phyloP scores from a whole-genome alignment of 2,113 vertebrate species.

The Ceyx margarethae region DNA sequence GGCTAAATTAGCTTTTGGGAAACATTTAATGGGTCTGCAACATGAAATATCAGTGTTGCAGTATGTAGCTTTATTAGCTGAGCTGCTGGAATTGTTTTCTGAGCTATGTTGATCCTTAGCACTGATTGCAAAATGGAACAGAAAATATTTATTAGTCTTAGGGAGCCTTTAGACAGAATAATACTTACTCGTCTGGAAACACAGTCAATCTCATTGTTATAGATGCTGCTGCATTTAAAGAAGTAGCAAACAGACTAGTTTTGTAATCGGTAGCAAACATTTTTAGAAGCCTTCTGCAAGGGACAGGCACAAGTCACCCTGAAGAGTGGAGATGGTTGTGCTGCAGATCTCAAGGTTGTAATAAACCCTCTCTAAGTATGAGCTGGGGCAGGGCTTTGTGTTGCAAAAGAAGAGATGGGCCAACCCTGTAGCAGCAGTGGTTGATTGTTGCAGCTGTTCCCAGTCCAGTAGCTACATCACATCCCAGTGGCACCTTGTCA shows the following conservation, averaged over 20 bases:
- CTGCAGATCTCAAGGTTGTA: rapidly evolving
- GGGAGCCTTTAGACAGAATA: background rate
- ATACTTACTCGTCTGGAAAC: background rate
- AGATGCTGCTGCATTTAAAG: background rate
- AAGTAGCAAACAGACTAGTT: background rate
- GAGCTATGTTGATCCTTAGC: background rate
- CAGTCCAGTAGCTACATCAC: background rate
- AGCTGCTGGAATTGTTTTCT: constrained; percentile 29
- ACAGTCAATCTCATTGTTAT: background rate
- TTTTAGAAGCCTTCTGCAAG: background rate
- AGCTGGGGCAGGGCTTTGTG: background rate
- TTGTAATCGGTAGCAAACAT: background rate
- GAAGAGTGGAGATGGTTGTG: background rate
- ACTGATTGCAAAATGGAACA: background rate
- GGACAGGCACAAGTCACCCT: background rate
- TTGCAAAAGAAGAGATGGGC: background rate
- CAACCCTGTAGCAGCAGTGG: background rate
- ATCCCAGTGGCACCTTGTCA: background rate
- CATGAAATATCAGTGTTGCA: background rate
- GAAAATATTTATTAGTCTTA: constrained; percentile 34
- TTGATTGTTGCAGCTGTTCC: background rate
- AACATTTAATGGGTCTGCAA: background rate
- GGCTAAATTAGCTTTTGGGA: constrained; percentile 3
- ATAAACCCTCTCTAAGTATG: background rate
- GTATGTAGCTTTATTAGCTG: constrained; percentile 12